These are phyloP conservation scores for Drosophila cardini DNA, from an alignment of 1,140 invertebrate species.

Conservation along the genomic window DNA sequence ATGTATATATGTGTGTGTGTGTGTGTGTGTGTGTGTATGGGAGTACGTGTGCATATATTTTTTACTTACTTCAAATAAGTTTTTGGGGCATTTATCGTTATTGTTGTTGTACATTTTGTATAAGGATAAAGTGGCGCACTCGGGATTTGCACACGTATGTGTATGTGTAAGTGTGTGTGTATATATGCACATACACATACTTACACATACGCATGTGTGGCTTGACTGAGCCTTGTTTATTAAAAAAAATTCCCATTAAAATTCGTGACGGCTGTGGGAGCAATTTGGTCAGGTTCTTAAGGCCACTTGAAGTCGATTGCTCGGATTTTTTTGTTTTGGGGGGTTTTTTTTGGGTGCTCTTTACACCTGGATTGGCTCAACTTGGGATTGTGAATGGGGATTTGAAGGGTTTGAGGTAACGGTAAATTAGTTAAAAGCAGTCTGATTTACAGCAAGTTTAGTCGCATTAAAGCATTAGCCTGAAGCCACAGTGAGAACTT, in stretches of 20 bases:
- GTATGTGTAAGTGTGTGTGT: background rate
- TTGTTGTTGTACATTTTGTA: slow-evolving; percentile 69
- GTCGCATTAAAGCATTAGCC: slow-evolving; percentile 78
- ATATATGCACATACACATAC: background rate
- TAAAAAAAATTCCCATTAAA: slow-evolving; percentile 41
- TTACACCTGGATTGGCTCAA: slow-evolving; percentile 34
- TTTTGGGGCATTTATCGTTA: slow-evolving; percentile 48
- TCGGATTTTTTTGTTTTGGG: slow-evolving; percentile 5
- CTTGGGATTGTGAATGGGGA: background rate
- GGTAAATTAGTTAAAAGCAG: slow-evolving; percentile 75
- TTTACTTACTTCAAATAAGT: slow-evolving; percentile 61
- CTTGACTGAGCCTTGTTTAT: slow-evolving; percentile 33
- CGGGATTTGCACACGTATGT: slow-evolving; percentile 42
- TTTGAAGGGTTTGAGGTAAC: slow-evolving; percentile 16
- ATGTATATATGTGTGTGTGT: background rate
- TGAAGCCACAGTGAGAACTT: slow-evolving; percentile 25
- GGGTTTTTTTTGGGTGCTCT: slow-evolving; percentile 14
- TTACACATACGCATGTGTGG: slow-evolving; percentile 18
- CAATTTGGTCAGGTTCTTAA: slow-evolving; percentile 33
- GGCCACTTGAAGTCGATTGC: slow-evolving; percentile 48
- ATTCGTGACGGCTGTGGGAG: slow-evolving; percentile 28
- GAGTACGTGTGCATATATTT: slow-evolving; percentile 41
- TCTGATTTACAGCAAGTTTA: slow-evolving; percentile 76
- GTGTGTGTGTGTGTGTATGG: slow-evolving; percentile 1
- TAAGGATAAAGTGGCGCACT: slow-evolving; percentile 55